Base-by-base conservation (phyloP, 2,113 vertebrate genomes). In the Marmota monax region DNA sequence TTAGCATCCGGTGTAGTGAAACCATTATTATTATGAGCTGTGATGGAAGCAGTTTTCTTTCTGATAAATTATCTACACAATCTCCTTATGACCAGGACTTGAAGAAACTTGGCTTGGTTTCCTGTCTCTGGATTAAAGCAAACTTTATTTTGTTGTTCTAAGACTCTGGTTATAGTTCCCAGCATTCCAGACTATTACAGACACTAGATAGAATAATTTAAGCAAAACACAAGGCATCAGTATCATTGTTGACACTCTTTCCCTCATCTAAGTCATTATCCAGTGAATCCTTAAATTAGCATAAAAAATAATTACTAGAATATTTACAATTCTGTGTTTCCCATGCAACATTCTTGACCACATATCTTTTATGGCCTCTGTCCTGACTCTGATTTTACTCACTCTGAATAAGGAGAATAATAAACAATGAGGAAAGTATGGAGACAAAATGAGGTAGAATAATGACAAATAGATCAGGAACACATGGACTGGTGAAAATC, bases 101-200 rank as follows among this genome's bases (percentile, higher is more conserved):
- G 82, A 65, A 61, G 25, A 80, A 42, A 87, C 67, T 90, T 65
- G 37, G 39, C 22, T 93, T 63, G n/a, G 14, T n/a, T 73, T 76
- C 25, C 5, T 77, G 7, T 90, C 77, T 88, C 84, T 48, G 85
- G 74, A 94, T 92, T 80, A 82, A 82, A 86, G 72, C 3, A 74
- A 86, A 32, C 23, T 95, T 82, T 7, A 73, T 2, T 80, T 6
- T 14, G 39, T 95, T 94, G 92, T 84, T 22, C 20, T 70, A 42
- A 85, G 58, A 69, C 32, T 70, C 63, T 78, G 4, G n/a, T 45
- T 13, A 1, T 5, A 32, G 4, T 29, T 51, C 8, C 27, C 20
- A 89, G 42, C 3, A 12, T 20, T 29, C 32, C 42, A n/a, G 23
- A 27, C 37, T 58, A 2, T 22, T 90, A 74, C 37, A 22, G 67